Evolutionary conservation across 2,888 invertebrate species (phyloP).

Genomic region (Hipparchia semele): DNA sequence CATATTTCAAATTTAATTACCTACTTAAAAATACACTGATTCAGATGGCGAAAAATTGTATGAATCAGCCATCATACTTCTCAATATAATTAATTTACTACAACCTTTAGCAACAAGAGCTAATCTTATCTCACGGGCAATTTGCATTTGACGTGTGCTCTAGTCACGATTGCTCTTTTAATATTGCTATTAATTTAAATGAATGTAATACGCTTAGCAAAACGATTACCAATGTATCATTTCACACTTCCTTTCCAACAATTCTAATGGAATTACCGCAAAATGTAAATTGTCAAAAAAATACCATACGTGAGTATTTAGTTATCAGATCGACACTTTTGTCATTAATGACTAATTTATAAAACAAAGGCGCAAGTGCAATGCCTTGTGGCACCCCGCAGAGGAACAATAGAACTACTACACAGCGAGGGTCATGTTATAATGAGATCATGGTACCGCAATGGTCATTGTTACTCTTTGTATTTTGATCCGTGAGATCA

Average conservation of each 20-base stretch:
- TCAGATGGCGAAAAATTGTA: too few relatives aligned
- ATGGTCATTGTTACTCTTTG: conserved; percentile 36
- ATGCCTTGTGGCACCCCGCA: conserved; percentile 38
- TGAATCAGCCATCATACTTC: too few relatives aligned
- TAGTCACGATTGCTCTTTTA: too few relatives aligned
- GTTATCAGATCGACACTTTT: conserved; percentile 27
- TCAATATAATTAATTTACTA: too few relatives aligned
- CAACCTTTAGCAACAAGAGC: not conserved
- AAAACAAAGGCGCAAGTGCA: conserved; percentile 38
- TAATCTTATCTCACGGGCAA: too few relatives aligned
- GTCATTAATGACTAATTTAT: conserved; percentile 34
- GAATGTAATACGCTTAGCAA: too few relatives aligned
- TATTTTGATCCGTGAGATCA: conserved; percentile 36
- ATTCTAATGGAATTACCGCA: conserved; percentile 4
- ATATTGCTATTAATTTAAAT: too few relatives aligned
- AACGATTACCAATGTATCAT: too few relatives aligned
- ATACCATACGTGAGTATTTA: conserved; percentile 19
- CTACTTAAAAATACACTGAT: too few relatives aligned
- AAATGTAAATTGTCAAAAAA: conserved; percentile 14
- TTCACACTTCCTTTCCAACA: not conserved
- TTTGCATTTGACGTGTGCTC: too few relatives aligned
- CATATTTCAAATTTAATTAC: too few relatives aligned
- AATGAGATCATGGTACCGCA: conserved; percentile 33
- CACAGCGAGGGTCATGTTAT: conserved; percentile 34
- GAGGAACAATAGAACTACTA: conserved; percentile 31